These are phyloP conservation scores for Drosophila repletoides DNA, from an alignment of 1,140 invertebrate genomes.

Conservation along the genomic window DNA sequence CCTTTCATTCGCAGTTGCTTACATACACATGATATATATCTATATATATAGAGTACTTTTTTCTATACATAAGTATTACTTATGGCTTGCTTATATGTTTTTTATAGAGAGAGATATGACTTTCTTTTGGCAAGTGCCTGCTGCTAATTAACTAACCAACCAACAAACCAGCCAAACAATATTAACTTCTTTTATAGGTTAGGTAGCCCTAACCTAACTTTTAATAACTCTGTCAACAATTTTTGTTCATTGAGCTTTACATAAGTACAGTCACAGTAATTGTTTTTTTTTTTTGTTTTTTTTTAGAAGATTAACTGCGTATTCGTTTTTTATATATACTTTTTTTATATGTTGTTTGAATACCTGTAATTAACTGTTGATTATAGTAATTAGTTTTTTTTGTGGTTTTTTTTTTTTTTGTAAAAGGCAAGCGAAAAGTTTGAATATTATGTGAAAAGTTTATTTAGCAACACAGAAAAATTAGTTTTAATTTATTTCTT, in stretches of 20 bases:
- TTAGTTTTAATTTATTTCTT: constrained; percentile 6
- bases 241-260: constrained; percentile 22
- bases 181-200: not conserved
- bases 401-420: constrained; percentile 1
- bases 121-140: constrained; percentile 15
- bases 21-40: constrained; percentile 20
- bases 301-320: constrained; percentile 43
- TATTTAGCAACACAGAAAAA: constrained; percentile 7
- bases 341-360: too few species aligned
- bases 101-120: constrained; percentile 21
- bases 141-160: constrained; percentile 23
- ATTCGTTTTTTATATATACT: constrained; percentile 30
- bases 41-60: not conserved
- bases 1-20: constrained; percentile 25
- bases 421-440: constrained; percentile 35
- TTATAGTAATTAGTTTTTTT: constrained; percentile 21
- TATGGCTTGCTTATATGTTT: constrained; percentile 12
- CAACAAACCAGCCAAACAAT: not conserved
- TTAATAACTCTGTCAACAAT: constrained; percentile 1
- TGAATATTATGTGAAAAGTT: constrained; percentile 33
- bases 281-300: constrained; percentile 27
- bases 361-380: constrained; percentile 38
- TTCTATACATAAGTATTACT: constrained; percentile 9
- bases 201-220: constrained; percentile 5
- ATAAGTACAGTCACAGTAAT: constrained; percentile 37